Evolutionary conservation across 2,113 vertebrate genomes (phyloP), one percentile per base, ranked within the genome.

Genomic region (Lepisosteus oculatus): DNA sequence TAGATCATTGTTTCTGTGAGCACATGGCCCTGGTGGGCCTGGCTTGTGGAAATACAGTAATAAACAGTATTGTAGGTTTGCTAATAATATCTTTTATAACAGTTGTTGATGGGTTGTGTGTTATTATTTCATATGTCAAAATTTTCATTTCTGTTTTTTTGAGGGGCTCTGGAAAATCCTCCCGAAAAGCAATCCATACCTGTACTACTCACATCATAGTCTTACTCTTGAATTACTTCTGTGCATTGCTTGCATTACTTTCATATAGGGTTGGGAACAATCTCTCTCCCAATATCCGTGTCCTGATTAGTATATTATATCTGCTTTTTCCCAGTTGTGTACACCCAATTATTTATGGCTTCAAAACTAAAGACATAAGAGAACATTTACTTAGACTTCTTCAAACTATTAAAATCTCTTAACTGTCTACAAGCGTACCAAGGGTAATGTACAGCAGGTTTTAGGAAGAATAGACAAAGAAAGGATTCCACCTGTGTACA

Each of bases 131-230:
- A 15, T 91, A 90, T 6, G 13, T 71, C 3, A 74, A 69, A 7
- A 91, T 93, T 71, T 55, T 86, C 78, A 55, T 17, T 0, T 67
- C 80, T 1, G 72, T 81, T 61, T 70, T 79, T 69, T 3, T 76
- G 47, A 76, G 75, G 12, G 73, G 73, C 0, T 75, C 78, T 0
- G 78, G 76, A 0, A 72, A 82, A 6, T 79, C 75, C 0, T 72
- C 78, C 11, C 13, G 51, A 7, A 90, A 86, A 13, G 88, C 87
- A 15, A 65, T 90, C 0, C 88, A 84, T 69, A 91, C 85, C 0
- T 88, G 90, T 6, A 17, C 84, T 44, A 92, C 90, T 2, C 90
- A 91, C 72, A 66, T 89, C 12, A 62, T 87, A 0, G 88, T 90
- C 42, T 71, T 89, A 74, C 2, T 61, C 14, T 61, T 61, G 8